Base-by-base conservation (phyloP, 1,140 invertebrate species). In the Chlorops oryzae region DNA sequence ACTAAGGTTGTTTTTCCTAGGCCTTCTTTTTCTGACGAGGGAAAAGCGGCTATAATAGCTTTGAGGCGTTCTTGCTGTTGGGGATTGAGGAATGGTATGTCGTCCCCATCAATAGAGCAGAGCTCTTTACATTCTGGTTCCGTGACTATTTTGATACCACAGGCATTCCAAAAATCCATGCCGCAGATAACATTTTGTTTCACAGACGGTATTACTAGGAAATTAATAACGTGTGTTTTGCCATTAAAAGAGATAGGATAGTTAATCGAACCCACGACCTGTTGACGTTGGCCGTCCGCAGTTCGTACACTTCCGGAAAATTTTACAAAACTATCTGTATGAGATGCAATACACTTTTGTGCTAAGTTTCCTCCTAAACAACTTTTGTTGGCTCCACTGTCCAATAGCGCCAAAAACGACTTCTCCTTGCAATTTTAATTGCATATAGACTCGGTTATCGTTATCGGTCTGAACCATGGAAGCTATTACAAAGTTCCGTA, bases 301-400 rank as follows among this genome's bases (percentile, higher is more conserved):
- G 37, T 39, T 15, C 20, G n/a, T 7, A 39, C 37, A 7, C 20
- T 7, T 39, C 13, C n/a, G n/a, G n/a, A 15, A 7, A 39, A 15
- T 7, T 17, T 13, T 9, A 7, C 5, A 39, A 39, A 39, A 7
- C 15, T 5, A 39, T 13, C 13, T 13, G 20, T 15, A 39, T 7
- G n/a, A 9, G 37, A 39, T n/a, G n/a, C n/a, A 7, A 7, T 15
- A 39, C 20, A 7, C 20, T 17, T 15, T 39, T 6, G n/a, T 9
- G 37, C 37, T 15, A 39, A 39, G 5, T 39, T 17, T 5, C 13
- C 7, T 7, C 37, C 37, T 17, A 39, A 7, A 17, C 37, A 9
- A 39, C 37, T 39, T 7, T 15, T 15, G 15, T 39, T 39, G 37
- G 37, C 37, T 39, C 37, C 37, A n/a, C n/a, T n/a, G n/a, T n/a